Evolutionary conservation across 2,797 vertebrate species (phyloP).

Genomic region (Acestrorhynchus altus): DNA sequence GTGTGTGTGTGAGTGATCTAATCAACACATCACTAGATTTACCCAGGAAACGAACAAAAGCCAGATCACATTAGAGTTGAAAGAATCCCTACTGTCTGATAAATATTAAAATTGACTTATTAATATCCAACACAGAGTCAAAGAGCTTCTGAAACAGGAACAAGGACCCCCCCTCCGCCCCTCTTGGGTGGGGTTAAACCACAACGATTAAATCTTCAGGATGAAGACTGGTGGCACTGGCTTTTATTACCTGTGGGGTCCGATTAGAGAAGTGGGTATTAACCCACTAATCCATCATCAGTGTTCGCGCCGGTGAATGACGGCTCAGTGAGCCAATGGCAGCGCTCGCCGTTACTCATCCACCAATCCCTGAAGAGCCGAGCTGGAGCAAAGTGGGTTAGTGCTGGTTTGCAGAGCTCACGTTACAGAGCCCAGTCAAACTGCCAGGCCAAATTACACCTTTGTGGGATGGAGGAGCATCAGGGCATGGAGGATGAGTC

Average conservation of each 20-base stretch:
- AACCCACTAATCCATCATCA: conserved; percentile 73
- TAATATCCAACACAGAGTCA: background rate
- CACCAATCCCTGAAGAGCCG: conserved; percentile 61
- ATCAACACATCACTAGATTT: background rate
- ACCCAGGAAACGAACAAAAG: background rate
- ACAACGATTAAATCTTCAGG: conserved; percentile 35
- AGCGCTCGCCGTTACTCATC: conserved; percentile 47
- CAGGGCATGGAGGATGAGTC: background rate
- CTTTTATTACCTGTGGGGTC: conserved; percentile 60
- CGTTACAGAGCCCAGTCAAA: conserved; percentile 68
- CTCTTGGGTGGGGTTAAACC: background rate
- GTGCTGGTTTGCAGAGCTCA: conserved; percentile 71
- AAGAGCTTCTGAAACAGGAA: background rate
- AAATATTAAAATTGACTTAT: background rate
- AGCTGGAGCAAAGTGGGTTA: conserved; percentile 63
- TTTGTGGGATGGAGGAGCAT: conserved; percentile 54
- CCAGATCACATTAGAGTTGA: no score
- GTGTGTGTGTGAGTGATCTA: no score
- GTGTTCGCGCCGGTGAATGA: conserved; percentile 60
- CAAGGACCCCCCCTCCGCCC: background rate
- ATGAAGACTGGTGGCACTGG: conserved; percentile 49
- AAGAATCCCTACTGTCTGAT: no score
- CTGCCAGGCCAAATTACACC: conserved; percentile 48
- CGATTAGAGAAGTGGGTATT: conserved; percentile 70
- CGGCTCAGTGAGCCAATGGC: conserved; percentile 63